Percentiles rank a stretch among this genome's conserved stretches.
Conservation (phyloP, 2,797 vertebrate species). For the Ctenosaura bakeri region DNA sequence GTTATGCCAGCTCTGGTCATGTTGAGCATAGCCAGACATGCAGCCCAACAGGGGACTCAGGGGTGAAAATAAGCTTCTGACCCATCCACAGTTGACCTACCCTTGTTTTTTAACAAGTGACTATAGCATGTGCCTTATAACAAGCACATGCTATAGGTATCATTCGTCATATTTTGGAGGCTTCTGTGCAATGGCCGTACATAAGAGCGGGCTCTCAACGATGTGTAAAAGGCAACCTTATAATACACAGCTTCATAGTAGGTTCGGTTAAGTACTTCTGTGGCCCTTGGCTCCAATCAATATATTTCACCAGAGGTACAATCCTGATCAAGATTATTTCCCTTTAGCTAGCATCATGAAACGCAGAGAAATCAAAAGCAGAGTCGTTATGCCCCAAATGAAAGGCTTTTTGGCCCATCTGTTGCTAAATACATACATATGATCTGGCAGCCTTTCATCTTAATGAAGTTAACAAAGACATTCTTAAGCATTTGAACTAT, state of each 20-base stretch:
- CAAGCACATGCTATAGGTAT: background rate
- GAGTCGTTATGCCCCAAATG: background rate
- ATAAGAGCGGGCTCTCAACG: background rate
- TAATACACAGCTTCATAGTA: background rate
- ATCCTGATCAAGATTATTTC: slow-evolving; percentile 4
- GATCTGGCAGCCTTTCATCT: background rate
- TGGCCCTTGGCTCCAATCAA: background rate
- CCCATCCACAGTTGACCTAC: too few species aligned
- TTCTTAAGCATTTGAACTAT: background rate
- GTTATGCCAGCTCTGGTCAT: too few species aligned
- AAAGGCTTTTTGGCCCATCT: background rate
- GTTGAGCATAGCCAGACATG: too few species aligned
- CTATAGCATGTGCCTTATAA: background rate
- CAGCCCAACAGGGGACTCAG: too few species aligned
- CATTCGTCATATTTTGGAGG: background rate
- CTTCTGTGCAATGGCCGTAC: background rate
- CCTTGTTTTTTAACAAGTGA: too few species aligned
- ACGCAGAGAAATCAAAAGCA: background rate
- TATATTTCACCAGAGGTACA: background rate
- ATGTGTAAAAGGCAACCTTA: background rate
- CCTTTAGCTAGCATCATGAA: background rate
- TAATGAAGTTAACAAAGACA: background rate
- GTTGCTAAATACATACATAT: background rate
- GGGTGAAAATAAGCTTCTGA: too few species aligned
- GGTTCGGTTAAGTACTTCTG: background rate